Conservation (phyloP, 2,888 invertebrate species). For the Isoperla grammatica region DNA sequence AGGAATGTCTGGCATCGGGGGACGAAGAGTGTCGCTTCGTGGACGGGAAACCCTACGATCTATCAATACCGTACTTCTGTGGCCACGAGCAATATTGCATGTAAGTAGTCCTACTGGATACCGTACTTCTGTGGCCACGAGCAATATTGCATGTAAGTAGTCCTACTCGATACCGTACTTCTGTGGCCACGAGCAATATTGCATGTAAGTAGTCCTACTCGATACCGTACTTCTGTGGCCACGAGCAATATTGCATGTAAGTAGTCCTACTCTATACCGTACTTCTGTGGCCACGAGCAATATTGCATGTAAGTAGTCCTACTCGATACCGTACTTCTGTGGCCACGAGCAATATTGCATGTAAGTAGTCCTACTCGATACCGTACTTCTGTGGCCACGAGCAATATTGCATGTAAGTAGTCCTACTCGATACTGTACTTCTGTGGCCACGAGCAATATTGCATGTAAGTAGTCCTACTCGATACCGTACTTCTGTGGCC, state of each 20-base stretch:
- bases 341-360: constrained; percentile 54
- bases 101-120: constrained; percentile 43
- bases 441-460: constrained; percentile 55
- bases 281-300: constrained; percentile 37
- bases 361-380: constrained; percentile 48
- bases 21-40: constrained; percentile 45
- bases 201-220: constrained; percentile 47
- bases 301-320: constrained; percentile 51
- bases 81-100: constrained; percentile 54
- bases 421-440: constrained; percentile 51
- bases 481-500: constrained; percentile 60
- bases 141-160: constrained; percentile 51
- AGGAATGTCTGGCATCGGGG: constrained; percentile 41
- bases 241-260: constrained; percentile 52
- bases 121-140: constrained; percentile 35
- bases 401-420: constrained; percentile 51
- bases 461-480: constrained; percentile 49
- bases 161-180: not conserved
- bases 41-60: constrained; percentile 43
- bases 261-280: constrained; percentile 34
- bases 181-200: constrained; percentile 42
- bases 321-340: constrained; percentile 56
- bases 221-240: not conserved
- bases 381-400: constrained; percentile 61
- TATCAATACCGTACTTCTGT: constrained; percentile 57